Evolutionary conservation across 1,140 invertebrate species (phyloP).

Genomic region (Ridgeia piscesae): DNA sequence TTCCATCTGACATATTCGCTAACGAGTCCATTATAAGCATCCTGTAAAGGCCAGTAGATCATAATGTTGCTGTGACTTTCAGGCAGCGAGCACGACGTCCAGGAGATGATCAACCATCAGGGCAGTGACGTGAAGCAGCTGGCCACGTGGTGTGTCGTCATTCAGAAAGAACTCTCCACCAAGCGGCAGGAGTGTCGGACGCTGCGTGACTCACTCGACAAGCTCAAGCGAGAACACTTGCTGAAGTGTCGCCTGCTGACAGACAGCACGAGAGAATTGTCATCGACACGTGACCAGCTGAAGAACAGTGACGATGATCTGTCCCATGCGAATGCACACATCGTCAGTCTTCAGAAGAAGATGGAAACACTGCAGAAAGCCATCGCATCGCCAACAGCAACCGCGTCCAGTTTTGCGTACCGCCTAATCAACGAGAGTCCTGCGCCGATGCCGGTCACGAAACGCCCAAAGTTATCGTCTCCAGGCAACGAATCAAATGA

Average conservation of each 20-base stretch:
- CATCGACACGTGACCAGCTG: not conserved
- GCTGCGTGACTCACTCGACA: not conserved
- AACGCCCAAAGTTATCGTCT: not conserved
- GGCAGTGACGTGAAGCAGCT: constrained; percentile 18
- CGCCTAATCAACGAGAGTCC: constrained; percentile 24
- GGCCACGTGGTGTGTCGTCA: constrained; percentile 23
- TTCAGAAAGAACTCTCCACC: constrained; percentile 18
- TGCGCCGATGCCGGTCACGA: not conserved
- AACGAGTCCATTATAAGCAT: not conserved
- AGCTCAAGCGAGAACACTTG: constrained; percentile 15
- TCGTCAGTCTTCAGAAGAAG: constrained; percentile 11
- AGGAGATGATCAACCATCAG: not conserved
- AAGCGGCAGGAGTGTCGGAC: constrained; percentile 18
- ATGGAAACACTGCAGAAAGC: constrained; percentile 8
- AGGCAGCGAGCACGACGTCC: constrained; percentile 17
- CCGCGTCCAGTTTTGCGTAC: constrained; percentile 16
- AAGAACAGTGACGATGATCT: constrained; percentile 14
- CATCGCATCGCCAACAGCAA: constrained; percentile 15
- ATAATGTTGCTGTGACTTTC: not conserved
- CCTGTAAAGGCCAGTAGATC: not conserved
- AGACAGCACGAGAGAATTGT: constrained; percentile 13
- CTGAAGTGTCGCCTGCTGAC: not conserved
- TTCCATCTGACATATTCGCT: too few relatives aligned
- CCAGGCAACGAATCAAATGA: not conserved
- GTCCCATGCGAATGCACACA: not conserved